Evolutionary conservation across 2,797 vertebrate genomes (phyloP).

Genomic region (Brachymystax lenok): DNA sequence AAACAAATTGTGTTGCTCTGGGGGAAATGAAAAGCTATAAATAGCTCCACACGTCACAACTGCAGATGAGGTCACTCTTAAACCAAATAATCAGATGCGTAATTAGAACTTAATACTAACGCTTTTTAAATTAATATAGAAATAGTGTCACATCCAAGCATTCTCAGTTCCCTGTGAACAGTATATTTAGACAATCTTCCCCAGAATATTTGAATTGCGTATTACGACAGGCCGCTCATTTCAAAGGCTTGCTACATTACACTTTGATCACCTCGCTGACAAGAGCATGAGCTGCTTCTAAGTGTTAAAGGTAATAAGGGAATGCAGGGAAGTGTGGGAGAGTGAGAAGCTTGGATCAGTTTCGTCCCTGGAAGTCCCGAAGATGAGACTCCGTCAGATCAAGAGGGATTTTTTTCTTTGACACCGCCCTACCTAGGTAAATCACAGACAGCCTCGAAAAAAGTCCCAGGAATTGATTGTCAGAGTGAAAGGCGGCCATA

Average conservation of each 20-base stretch:
- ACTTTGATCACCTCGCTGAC: conserved; percentile 65
- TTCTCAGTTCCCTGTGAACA: conserved; percentile 34
- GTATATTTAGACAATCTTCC: conserved; percentile 52
- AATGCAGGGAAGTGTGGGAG: not conserved
- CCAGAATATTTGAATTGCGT: conserved; percentile 47
- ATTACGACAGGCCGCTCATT: conserved; percentile 33
- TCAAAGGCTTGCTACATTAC: conserved; percentile 32
- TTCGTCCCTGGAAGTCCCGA: not conserved
- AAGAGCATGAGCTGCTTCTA: conserved; percentile 44
- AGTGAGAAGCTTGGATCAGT: not conserved
- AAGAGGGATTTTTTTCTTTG: not conserved
- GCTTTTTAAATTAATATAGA: no score
- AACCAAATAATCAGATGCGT: not conserved
- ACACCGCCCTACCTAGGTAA: not conserved
- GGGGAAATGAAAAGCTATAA: conserved; percentile 23
- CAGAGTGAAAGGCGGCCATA: conserved; percentile 51
- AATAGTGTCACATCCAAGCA: conserved; percentile 29
- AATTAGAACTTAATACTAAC: not conserved
- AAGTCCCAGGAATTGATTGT: conserved; percentile 27
- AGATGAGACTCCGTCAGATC: not conserved
- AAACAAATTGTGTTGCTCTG: conserved; percentile 11
- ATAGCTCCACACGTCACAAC: no score
- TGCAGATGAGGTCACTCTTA: not conserved
- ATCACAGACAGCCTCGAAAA: conserved; percentile 9
- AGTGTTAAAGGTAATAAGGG: conserved; percentile 47